phyloP scores from a whole-genome alignment of 2,797 vertebrate species.

The Heliangelus exortis region DNA sequence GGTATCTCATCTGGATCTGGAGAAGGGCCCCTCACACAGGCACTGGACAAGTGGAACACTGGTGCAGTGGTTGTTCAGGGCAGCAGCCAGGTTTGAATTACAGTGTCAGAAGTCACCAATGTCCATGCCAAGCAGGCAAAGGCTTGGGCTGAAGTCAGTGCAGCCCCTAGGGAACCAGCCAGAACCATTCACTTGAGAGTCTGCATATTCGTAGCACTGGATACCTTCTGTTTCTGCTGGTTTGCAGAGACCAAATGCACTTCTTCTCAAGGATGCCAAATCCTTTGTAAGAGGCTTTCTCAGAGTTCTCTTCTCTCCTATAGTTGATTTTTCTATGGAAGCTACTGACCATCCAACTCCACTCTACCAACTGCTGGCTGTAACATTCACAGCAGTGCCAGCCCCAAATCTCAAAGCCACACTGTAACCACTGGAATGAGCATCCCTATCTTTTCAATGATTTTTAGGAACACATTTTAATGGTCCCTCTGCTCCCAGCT shows the following conservation, averaged over 20 bases:
- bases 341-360: neutral
- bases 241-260: neutral
- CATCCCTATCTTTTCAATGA: neutral
- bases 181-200: neutral
- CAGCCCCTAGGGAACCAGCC: neutral
- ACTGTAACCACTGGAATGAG: neutral
- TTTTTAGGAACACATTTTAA: neutral
- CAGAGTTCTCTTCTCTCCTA: neutral
- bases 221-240: neutral
- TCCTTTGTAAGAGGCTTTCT: neutral
- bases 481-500: neutral
- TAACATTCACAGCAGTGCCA: neutral
- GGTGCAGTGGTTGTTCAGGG: neutral
- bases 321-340: neutral
- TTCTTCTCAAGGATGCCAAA: neutral
- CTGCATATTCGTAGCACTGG: neutral
- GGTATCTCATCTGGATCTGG: neutral
- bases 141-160: neutral
- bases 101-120: neutral
- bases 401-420: neutral
- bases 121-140: neutral
- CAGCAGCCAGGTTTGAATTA: neutral
- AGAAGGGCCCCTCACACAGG: accelerated
- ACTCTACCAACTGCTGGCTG: neutral
- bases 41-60: neutral